Base-by-base conservation (phyloP, 2,113 vertebrate genomes). In the Corythoichthys haematopterus region DNA sequence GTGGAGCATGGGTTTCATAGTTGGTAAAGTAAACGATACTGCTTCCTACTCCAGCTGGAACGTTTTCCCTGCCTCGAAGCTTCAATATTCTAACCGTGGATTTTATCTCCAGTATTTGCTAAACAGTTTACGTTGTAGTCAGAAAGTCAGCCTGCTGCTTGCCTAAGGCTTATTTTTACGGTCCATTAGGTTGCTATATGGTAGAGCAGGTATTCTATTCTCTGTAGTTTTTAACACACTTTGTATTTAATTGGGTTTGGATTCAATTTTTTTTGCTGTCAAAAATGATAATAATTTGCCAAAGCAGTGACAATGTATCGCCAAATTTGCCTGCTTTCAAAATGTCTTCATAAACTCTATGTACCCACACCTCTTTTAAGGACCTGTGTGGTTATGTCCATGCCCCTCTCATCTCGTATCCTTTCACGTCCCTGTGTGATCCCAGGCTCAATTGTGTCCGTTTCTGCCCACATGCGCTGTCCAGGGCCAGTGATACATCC, bases 181-280 rank as follows among this genome's bases (percentile, higher is more conserved):
- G 83, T 81, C 86, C 78, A 60, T 77, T 85, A 69, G 83, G 86
- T 82, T 68, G 68, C 82, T n/a, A n/a, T 75, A 73, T 38, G 68
- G 48, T 65, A 82, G 82, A 68, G 64, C 56, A 67, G 53, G 64
- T 66, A 64, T 57, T 70, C 68, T 71, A 74, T 74, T 70, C 62
- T 83, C 28, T 56, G 38, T 37, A 8, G 4, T 85, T 70, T 57
- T 59, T 76, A 11, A 11, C 48, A 76, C 53, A 4, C 16, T 69
- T 57, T 71, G 16, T 36, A 50, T 28, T 35, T 45, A 28, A 62
- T 6, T 33, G 13, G 64, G 53, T 61, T 38, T 62, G 16, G 9
- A 47, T 37, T 48, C 55, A 43, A 48, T 72, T 56, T 45, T 11
- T 20, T 75, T 74, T 70, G 45, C 73, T 74, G 66, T 43, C 59